Conservation (phyloP, 2,888 invertebrate species). For the Drosophila putrida region DNA sequence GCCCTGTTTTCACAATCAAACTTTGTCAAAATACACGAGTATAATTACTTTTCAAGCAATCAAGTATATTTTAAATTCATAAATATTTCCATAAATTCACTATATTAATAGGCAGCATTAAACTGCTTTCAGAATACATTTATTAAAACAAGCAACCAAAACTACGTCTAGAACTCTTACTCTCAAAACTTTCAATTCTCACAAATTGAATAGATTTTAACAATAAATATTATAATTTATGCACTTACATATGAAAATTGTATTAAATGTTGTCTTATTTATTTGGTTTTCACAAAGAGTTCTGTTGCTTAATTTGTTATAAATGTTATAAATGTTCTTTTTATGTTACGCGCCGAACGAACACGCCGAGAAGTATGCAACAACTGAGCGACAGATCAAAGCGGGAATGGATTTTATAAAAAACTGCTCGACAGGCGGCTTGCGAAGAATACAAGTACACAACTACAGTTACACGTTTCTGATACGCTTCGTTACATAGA, state of each 20-base stretch:
- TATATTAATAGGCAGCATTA: no score
- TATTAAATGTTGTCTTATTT: not conserved
- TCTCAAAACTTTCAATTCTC: not conserved
- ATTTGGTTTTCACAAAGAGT: not conserved
- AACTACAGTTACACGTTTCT: slow-evolving; percentile 22
- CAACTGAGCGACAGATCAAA: slow-evolving; percentile 83
- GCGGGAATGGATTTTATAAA: slow-evolving; percentile 78
- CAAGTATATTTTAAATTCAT: no score
- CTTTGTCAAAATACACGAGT: no score
- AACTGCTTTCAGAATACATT: no score
- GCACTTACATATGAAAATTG: slow-evolving; percentile 39
- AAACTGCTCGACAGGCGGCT: slow-evolving; percentile 54
- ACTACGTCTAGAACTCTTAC: not conserved
- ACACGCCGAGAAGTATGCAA: slow-evolving; percentile 82
- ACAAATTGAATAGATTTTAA: not conserved
- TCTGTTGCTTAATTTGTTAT: not conserved
- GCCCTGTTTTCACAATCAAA: no score
- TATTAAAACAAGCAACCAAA: no score
- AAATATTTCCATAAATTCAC: no score
- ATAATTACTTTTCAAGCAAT: no score
- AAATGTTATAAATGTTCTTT: not conserved
- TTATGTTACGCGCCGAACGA: slow-evolving; percentile 49
- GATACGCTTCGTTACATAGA: slow-evolving; percentile 31
- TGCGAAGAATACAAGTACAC: slow-evolving; percentile 42
- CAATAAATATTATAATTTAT: not conserved